These are phyloP conservation scores for Lamproptera curius DNA, from an alignment of 2,888 invertebrate genomes.

Conservation along the genomic window DNA sequence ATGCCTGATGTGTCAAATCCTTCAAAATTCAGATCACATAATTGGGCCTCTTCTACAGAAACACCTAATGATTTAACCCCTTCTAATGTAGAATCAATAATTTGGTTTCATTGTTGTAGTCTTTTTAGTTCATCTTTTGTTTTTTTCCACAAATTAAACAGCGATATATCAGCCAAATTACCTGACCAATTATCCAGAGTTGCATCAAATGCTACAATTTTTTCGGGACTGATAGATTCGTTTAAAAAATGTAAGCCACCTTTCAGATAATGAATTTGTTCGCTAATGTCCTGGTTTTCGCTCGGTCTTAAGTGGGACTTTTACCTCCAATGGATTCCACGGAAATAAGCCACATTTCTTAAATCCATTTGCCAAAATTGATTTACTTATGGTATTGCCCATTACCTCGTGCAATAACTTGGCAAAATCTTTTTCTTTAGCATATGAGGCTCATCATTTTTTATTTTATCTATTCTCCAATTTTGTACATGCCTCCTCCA, in stretches of 20 bases:
- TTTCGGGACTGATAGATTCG: slow-evolving; percentile 22
- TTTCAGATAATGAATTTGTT: slow-evolving; percentile 25
- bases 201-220: slow-evolving; percentile 21
- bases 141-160: slow-evolving; percentile 26
- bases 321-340: slow-evolving; percentile 22
- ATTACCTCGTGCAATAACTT: slow-evolving; percentile 26
- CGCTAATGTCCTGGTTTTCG: slow-evolving; percentile 20
- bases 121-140: slow-evolving; percentile 24
- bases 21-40: neutral
- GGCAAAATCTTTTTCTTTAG: slow-evolving; percentile 27
- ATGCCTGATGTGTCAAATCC: too few species aligned
- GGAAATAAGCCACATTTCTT: slow-evolving; percentile 20
- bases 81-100: slow-evolving; percentile 24
- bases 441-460: slow-evolving; percentile 23
- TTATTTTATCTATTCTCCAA: slow-evolving; percentile 17
- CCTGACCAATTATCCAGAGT: slow-evolving; percentile 21
- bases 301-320: neutral
- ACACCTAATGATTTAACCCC: slow-evolving; percentile 18
- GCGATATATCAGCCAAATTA: slow-evolving; percentile 22
- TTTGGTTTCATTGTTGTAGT: slow-evolving; percentile 19
- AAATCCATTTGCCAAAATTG: slow-evolving; percentile 6
- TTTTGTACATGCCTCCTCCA: neutral
- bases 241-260: slow-evolving; percentile 23
- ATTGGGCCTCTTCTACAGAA: slow-evolving; percentile 7
- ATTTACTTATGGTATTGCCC: slow-evolving; percentile 21